Base-by-base conservation (phyloP, 2,113 vertebrate genomes). In the Brienomyrus longianalis region DNA sequence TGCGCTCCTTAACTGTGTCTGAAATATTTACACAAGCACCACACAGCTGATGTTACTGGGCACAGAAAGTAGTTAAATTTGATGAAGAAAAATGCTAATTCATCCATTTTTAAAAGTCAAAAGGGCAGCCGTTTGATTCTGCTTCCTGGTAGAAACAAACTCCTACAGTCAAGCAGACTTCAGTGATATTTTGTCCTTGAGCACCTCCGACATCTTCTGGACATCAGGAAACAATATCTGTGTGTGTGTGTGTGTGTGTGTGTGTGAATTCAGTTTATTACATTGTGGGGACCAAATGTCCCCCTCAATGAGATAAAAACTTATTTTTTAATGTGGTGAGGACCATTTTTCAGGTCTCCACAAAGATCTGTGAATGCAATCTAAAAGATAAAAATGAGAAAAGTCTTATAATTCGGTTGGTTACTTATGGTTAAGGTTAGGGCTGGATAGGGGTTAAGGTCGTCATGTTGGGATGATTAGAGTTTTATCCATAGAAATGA, bases 81-180 rank as follows among this genome's bases (percentile, higher is more conserved):
- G 11, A 80, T 2, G 74, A 80, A 80, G 74, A 80, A 80, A 77
- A 80, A 43, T 80, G 74, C 74, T 17, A 80, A 80, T 80, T 80
- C 74, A 80, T 80, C 74, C 35, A 80, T 80, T 80, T 80, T 19
- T 80, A 43, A 80, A 80, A 80, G 74, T 80, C 74, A 80, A 17
- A 80, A 80, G 35, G 74, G 31, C 27, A 39, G 15, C 74, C 15
- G 1, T 77, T 77, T 80, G 74, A 13, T 39, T 43, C 74, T 8
- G 74, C 35, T 80, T 80, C 39, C 74, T 43, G 43, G 74, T 19
- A 43, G 74, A 77, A 77, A 77, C 70, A 77, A 77, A 80, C 31
- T 15, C 35, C 35, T 80, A 43, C 74, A 19, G 74, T 1, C 70
- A 74, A 10, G 11, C n/a, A 35, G n/a, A 0, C 6, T 43, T 80